These are phyloP conservation scores for Brenthis ino DNA, from an alignment of 2,888 invertebrate species.

Conservation along the genomic window DNA sequence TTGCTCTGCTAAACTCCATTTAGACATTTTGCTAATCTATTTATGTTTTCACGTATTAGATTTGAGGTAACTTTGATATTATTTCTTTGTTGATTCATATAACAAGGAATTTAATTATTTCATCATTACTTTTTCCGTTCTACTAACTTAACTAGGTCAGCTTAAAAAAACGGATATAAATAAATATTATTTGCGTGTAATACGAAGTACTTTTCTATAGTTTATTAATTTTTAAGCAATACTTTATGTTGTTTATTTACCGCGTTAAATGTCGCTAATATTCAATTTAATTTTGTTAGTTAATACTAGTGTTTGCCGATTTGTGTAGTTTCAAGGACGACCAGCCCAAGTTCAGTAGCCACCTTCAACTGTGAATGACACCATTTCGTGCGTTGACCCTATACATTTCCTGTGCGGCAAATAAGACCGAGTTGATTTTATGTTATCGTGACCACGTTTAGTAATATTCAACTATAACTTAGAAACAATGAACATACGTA, in stretches of 20 bases:
- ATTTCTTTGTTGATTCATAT: background rate
- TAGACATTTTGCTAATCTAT: slow-evolving; percentile 32
- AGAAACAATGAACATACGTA: background rate
- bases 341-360: slow-evolving; percentile 76
- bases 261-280: too few species aligned
- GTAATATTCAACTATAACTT: background rate
- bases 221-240: too few species aligned
- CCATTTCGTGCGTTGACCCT: slow-evolving; percentile 77
- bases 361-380: slow-evolving; percentile 76
- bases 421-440: slow-evolving; percentile 51
- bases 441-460: slow-evolving; percentile 11
- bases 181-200: too few species aligned
- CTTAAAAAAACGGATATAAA: too few species aligned
- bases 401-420: slow-evolving; percentile 69
- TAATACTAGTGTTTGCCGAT: slow-evolving; percentile 55
- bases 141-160: slow-evolving; percentile 18
- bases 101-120: too few species aligned
- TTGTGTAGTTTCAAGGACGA: slow-evolving; percentile 75
- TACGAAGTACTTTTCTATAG: too few species aligned
- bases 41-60: slow-evolving; percentile 17
- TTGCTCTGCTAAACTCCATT: slow-evolving; percentile 34
- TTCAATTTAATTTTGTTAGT: slow-evolving; percentile 48
- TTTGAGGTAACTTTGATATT: slow-evolving; percentile 4
- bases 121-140: slow-evolving; percentile 26
- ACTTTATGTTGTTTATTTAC: too few species aligned